Base-by-base conservation (phyloP, 2,797 vertebrate genomes). In the Hydrophis major region DNA sequence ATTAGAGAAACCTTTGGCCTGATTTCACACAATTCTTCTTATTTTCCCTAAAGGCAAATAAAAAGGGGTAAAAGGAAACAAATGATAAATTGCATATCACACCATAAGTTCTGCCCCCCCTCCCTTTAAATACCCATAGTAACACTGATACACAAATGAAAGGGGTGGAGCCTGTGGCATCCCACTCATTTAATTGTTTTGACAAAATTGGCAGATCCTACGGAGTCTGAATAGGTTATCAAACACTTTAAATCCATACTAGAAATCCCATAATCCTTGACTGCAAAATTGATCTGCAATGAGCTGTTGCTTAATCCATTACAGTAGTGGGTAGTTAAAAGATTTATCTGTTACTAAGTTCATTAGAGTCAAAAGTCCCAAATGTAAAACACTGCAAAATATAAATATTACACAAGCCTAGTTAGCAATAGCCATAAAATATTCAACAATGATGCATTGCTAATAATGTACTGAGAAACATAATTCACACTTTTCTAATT, bases 201-300 rank as follows among this genome's bases (percentile, higher is more conserved):
- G 63, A 92, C 28, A 28, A 66, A 63, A 55, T 86, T 87, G 83
- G 37, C 20, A 83, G 37, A 59, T 92, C 37, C 69, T 53, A 60
- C 4, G 2, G 16, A 16, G 69, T 89, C 42, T 32, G 28, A 83
- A 25, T 4, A 83, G 57, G 42, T 42, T 60, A 55, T 25, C 42
- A 59, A 89, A 89, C 60, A 92, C 59, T 87, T 92, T 89, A 20
- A 92, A 60, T 60, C 28, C 50, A 25, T 53, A 61, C 89, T 89
- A 16, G n/a, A 74, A 12, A 53, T 60, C n/a, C 59, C 59, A 60
- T 83, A 22, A 89, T 83, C 78, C 57, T 86, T 89, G 69, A 32
- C 25, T 56, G n/a, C 18, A 88, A 61, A 86, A 53, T 89, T 83
- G 66, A 53, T 86, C n/a, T 63, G 16, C 53, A 74, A 57, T n/a